These are phyloP conservation scores for Galleria mellonella DNA, from an alignment of 1,140 invertebrate genomes.

Conservation along the genomic window DNA sequence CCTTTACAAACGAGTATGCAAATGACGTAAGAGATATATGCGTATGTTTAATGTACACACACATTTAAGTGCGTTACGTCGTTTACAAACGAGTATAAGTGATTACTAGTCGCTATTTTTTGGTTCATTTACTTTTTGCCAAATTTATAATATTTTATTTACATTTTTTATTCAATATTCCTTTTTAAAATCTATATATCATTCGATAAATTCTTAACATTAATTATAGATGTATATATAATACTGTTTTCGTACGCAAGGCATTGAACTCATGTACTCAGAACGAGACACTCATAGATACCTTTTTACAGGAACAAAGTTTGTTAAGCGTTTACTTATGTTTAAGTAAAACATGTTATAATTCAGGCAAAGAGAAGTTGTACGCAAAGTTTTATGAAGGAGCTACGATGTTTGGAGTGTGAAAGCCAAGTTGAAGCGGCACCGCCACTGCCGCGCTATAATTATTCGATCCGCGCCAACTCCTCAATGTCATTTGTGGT, in stretches of 20 bases:
- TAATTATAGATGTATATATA: neutral
- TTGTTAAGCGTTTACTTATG: conserved; percentile 42
- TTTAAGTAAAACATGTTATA: conserved; percentile 51
- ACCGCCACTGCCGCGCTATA: conserved; percentile 13
- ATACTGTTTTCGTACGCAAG: neutral
- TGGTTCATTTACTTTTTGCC: no score
- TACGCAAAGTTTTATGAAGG: conserved; percentile 40
- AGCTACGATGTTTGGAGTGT: conserved; percentile 35
- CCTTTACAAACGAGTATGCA: no score
- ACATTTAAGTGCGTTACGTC: no score
- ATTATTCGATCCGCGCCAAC: conserved; percentile 50
- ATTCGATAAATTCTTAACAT: no score
- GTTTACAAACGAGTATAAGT: no score
- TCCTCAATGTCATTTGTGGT: conserved; percentile 53
- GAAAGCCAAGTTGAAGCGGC: conserved; percentile 38
- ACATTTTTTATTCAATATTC: no score
- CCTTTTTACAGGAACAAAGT: conserved; percentile 33
- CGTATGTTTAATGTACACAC: no score
- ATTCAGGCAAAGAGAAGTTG: conserved; percentile 30
- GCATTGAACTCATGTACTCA: neutral
- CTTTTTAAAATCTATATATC: no score
- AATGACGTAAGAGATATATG: no score
- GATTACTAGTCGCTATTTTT: no score
- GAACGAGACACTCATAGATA: conserved; percentile 13
- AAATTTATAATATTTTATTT: no score